Evolutionary conservation across 2,113 vertebrate genomes (phyloP), one percentile per base, ranked within the genome.

Genomic region (Pachycephala philippinensis): DNA sequence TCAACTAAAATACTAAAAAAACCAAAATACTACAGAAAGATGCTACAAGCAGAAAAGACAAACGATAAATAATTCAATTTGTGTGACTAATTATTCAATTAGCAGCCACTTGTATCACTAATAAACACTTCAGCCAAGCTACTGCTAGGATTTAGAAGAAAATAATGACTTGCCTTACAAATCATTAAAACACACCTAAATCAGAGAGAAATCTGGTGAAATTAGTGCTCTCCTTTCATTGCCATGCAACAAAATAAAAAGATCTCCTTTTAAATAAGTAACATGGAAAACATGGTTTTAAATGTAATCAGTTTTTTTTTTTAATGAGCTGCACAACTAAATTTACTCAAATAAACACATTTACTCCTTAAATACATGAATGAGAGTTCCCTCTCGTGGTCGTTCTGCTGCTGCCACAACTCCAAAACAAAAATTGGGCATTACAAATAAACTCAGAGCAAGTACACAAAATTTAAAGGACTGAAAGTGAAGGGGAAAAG

Each of bases 351-450:
- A 26, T 7, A 57, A 92, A 27, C 1, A 52, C 15, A 28, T 44
- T 64, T 45, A 9, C 9, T 60, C 33, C 24, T 26, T 33, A 61
- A 79, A 77, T 1, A 24, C 2, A 26, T 11, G 88, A 84, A 28
- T 74, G 14, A 72, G 74, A 95, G 97, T 54, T 76, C 97, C 98
- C 97, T 95, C 98, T 97, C 27, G 96, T 89, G 98, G 96, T 22
- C 31, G 66, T 80, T 85, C 65, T 71, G 90, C 44, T 79, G 18
- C n/a, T 63, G 19, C 33, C 45, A 57, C 61, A 49, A 8, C 11
- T 28, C 22, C 22, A 53, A 44, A 54, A 13, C 15, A 15, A 49
- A 69, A 37, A 1, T 0, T 2, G 37, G 28, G 54, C 45, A 7
- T 80, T 31, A 27, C 3, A 57, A 83, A 31, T 2, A 28, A 75